A percentile compares a stretch with the other conserved stretches of the same genome.
phyloP scores from a whole-genome alignment of 1,140 invertebrate species.

The Ostrea denselamellosa region DNA sequence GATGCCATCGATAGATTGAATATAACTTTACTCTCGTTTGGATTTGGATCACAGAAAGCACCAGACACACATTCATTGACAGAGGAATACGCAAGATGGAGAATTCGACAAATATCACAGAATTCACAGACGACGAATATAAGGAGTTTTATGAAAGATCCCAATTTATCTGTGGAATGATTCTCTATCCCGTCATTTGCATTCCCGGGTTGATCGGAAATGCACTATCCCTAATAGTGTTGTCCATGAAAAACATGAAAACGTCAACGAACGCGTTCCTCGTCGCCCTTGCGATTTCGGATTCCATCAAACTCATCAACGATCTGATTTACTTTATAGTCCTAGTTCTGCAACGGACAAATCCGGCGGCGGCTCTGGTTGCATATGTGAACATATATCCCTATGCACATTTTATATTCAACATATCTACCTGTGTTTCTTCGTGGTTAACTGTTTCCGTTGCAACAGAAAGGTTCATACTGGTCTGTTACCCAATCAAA shows the following conservation, averaged over 20 bases:
- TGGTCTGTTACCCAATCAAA: slow-evolving; percentile 93
- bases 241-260: slow-evolving; percentile 86
- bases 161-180: slow-evolving; percentile 73
- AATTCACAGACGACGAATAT: slow-evolving; percentile 24
- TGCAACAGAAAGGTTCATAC: slow-evolving; percentile 96
- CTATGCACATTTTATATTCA: slow-evolving; percentile 77
- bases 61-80: neutral
- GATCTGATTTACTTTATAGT: slow-evolving; percentile 85
- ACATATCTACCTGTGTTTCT: slow-evolving; percentile 78
- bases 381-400: slow-evolving; percentile 73
- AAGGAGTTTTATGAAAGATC: slow-evolving; percentile 69
- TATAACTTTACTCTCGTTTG: neutral
- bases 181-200: slow-evolving; percentile 86
- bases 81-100: neutral
- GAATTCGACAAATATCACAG: neutral
- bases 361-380: slow-evolving; percentile 62
- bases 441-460: slow-evolving; percentile 97
- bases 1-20: neutral
- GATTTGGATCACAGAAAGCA: neutral
- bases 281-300: slow-evolving; percentile 86
- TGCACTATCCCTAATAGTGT: slow-evolving; percentile 85
- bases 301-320: slow-evolving; percentile 86
- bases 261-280: slow-evolving; percentile 88
- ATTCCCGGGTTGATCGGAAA: slow-evolving; percentile 87
- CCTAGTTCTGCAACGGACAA: slow-evolving; percentile 79